Conservation (phyloP, 1,140 invertebrate species). For the Ptiloglossa arizonensis region DNA sequence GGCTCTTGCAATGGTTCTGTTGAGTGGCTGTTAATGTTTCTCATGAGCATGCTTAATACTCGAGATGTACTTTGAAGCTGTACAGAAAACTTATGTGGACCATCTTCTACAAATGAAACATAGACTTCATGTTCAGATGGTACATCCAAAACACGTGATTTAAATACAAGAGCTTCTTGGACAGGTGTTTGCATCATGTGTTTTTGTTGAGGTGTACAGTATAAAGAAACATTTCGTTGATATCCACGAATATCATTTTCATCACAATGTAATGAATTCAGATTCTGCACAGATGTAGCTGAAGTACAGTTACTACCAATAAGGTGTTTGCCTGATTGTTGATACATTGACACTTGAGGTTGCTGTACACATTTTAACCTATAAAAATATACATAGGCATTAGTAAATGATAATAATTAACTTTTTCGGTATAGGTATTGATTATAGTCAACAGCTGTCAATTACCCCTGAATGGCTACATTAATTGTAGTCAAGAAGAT, state of each 20-base stretch:
- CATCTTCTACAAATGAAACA: constrained; percentile 89
- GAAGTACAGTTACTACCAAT: constrained; percentile 33
- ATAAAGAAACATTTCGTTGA: constrained; percentile 17
- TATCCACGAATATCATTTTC: constrained; percentile 35
- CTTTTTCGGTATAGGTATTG: too few relatives aligned
- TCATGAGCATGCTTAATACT: constrained; percentile 85
- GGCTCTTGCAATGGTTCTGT: constrained; percentile 83
- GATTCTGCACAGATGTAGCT: constrained; percentile 22
- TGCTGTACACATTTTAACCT: constrained; percentile 31
- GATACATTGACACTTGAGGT: constrained; percentile 36
- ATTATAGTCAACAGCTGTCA: too few relatives aligned
- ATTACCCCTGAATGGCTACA: too few relatives aligned
- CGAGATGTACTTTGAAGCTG: constrained; percentile 84
- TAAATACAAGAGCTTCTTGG: constrained; percentile 82
- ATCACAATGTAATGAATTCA: constrained; percentile 13
- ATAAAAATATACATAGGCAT: background rate
- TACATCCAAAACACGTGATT: constrained; percentile 83
- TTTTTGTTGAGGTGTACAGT: constrained; percentile 41
- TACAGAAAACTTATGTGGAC: constrained; percentile 88
- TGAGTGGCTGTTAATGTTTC: constrained; percentile 83
- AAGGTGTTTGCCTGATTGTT: constrained; percentile 27
- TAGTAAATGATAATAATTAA: background rate
- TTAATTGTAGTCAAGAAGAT: too few relatives aligned
- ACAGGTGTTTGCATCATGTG: constrained; percentile 9
- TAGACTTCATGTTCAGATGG: constrained; percentile 85